Evolutionary conservation across 2,888 invertebrate species (phyloP).

Genomic region (Dione vanillae): DNA sequence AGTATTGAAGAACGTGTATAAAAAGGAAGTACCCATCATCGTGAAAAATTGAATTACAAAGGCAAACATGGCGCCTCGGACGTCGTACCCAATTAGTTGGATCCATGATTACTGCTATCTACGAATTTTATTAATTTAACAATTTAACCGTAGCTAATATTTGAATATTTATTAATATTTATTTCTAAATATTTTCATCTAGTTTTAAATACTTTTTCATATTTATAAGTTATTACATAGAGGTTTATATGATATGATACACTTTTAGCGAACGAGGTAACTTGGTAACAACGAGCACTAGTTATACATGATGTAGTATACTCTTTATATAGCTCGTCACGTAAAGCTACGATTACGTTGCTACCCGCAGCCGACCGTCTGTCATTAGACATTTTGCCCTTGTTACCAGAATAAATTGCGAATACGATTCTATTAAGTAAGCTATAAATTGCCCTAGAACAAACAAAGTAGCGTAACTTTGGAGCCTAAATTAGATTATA

Average conservation of each 20-base stretch:
- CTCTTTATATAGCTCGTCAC: constrained; percentile 64
- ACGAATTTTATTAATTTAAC: not conserved
- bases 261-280: too few species aligned
- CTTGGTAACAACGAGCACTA: too few species aligned
- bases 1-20: constrained; percentile 23
- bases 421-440: constrained; percentile 55
- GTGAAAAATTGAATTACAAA: constrained; percentile 47
- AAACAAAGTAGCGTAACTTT: constrained; percentile 34
- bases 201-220: too few species aligned
- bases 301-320: constrained; percentile 55
- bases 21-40: constrained; percentile 39
- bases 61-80: constrained; percentile 36
- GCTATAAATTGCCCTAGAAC: constrained; percentile 44
- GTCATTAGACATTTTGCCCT: constrained; percentile 61
- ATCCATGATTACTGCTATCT: constrained; percentile 21
- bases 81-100: constrained; percentile 33
- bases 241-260: too few species aligned
- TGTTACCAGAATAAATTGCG: constrained; percentile 62
- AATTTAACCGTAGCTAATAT: not conserved
- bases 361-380: constrained; percentile 60
- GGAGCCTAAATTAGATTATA: constrained; percentile 31
- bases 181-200: too few species aligned
- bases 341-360: constrained; percentile 69
- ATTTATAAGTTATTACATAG: too few species aligned
- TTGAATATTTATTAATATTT: not conserved